phyloP scores from a whole-genome alignment of 1,140 invertebrate genomes.

The Pogonus chalceus region DNA sequence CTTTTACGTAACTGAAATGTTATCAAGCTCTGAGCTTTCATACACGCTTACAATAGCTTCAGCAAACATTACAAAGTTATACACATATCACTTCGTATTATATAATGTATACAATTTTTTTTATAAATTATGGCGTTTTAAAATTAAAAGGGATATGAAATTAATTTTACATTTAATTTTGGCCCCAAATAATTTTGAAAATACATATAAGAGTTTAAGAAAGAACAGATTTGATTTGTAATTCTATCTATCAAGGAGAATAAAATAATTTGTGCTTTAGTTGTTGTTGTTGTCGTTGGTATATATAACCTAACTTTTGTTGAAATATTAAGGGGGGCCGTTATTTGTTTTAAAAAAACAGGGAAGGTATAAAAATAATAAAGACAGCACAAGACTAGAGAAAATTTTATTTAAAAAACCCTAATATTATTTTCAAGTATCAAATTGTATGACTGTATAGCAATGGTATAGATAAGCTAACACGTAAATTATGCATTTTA shows the following conservation, averaged over 20 bases:
- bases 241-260: slow-evolving; percentile 10
- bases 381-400: slow-evolving; percentile 33
- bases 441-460: slow-evolving; percentile 26
- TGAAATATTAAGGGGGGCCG: slow-evolving; percentile 10
- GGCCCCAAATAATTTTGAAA: neutral
- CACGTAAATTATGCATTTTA: slow-evolving; percentile 7
- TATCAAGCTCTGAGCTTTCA: too few species aligned
- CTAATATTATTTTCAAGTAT: slow-evolving; percentile 29
- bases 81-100: too few species aligned
- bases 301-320: slow-evolving; percentile 21
- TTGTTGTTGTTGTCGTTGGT: slow-evolving; percentile 16
- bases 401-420: slow-evolving; percentile 33
- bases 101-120: too few species aligned
- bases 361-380: slow-evolving; percentile 19
- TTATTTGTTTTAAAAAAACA: slow-evolving; percentile 5
- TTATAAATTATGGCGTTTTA: too few species aligned
- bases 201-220: neutral
- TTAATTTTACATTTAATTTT: too few species aligned
- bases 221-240: neutral
- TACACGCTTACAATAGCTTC: too few species aligned
- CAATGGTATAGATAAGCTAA: slow-evolving; percentile 26
- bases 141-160: too few species aligned
- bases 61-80: too few species aligned
- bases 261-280: slow-evolving; percentile 13
- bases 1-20: too few species aligned